A percentile compares a stretch with the other conserved stretches of the same genome.
Evolutionary conservation across 1,140 invertebrate genomes (phyloP).

Genomic region (Euborellia annulipes): DNA sequence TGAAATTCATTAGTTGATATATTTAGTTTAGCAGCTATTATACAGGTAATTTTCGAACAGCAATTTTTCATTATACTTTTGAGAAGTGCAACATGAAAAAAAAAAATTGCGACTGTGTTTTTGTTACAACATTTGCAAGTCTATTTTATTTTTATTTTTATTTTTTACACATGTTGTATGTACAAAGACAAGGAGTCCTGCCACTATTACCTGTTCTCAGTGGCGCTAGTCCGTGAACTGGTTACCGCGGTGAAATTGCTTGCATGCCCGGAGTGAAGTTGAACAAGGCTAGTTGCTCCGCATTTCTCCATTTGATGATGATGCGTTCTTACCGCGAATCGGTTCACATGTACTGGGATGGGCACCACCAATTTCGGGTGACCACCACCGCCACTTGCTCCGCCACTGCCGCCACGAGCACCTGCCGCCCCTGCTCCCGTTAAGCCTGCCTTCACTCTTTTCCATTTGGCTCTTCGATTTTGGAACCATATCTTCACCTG

Average conservation of each 20-base stretch:
- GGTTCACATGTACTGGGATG: slow-evolving; percentile 91
- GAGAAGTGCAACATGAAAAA: too few relatives aligned
- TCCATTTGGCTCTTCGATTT: slow-evolving; percentile 97
- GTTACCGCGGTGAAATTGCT: slow-evolving; percentile 6
- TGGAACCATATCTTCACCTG: slow-evolving; percentile 98
- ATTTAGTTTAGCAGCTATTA: too few relatives aligned
- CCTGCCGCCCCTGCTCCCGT: slow-evolving; percentile 31
- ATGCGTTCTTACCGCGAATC: slow-evolving; percentile 78
- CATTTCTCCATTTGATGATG: slow-evolving; percentile 84
- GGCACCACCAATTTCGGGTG: slow-evolving; percentile 81
- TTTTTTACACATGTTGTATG: too few relatives aligned
- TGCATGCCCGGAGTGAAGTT: slow-evolving; percentile 9
- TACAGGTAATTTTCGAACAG: too few relatives aligned
- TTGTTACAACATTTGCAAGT: too few relatives aligned
- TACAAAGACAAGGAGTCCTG: too few relatives aligned
- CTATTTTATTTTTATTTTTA: too few relatives aligned
- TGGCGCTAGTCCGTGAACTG: neutral
- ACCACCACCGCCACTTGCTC: slow-evolving; percentile 18
- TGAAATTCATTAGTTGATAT: too few relatives aligned
- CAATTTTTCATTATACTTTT: too few relatives aligned
- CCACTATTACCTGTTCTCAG: too few relatives aligned
- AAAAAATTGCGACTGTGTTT: too few relatives aligned
- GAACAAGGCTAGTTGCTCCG: slow-evolving; percentile 15
- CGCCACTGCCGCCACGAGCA: slow-evolving; percentile 19
- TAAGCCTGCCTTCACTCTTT: slow-evolving; percentile 81